Evolutionary conservation across 1,140 invertebrate genomes (phyloP), one percentile per base, ranked within the genome.

Genomic region (Papilio polyxenes): DNA sequence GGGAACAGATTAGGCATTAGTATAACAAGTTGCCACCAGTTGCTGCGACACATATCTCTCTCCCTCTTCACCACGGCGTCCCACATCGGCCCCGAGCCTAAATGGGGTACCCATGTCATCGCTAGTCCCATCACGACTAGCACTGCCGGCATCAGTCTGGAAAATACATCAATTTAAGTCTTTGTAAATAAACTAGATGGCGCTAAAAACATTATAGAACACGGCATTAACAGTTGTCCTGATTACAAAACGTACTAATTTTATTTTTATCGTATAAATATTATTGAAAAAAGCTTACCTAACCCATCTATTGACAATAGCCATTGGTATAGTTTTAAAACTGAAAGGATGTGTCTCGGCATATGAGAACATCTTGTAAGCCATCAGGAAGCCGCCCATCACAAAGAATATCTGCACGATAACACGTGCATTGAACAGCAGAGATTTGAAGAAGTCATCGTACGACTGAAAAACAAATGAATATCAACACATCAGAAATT

Each of bases 21-120:
- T n/a, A 94, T 93, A 9, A 93, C 91, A 20, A 94, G 83, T 17
- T 94, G 93, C 93, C 93, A 94, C 93, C 93, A 94, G 84, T 94
- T 94, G 40, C 59, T 85, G 4, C 92, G 85, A 81, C 92, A 94
- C 83, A 93, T 81, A 44, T 94, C 92, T 0, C 91, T 85, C 56
- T 94, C 92, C 40, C 92, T 87, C 76, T 88, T 90, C 69, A 94
- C 92, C 17, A 94, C 92, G 0, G 92, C 92, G 65, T 94, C 92
- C 92, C 92, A 94, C 92, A 94, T 94, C 0, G 92, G 92, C 0
- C 92, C 92, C 7, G 92, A 94, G 0, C 92, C 92, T 56, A 93
- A 51, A 37, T 93, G 92, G 0, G 91, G 92, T 0, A 94, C 91
- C 92, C 92, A 94, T 1, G 92, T 94, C 92, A 94, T 94, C 0